Conservation (phyloP, 2,113 vertebrate species). For the Catagonus wagneri region DNA sequence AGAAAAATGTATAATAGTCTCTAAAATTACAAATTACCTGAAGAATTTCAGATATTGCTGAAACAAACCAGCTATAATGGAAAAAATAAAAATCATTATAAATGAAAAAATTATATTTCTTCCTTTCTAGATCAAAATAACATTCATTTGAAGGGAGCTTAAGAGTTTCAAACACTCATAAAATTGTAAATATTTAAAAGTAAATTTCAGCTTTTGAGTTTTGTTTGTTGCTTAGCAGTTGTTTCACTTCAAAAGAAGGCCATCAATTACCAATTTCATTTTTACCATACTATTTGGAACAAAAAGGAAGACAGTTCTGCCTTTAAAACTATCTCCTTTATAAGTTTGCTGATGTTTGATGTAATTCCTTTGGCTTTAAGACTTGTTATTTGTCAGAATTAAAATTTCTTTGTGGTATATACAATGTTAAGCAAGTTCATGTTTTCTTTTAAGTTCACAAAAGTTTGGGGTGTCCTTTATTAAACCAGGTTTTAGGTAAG, state of each 20-base stretch:
- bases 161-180: neutral
- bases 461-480: neutral
- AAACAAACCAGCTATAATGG: too few relatives aligned
- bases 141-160: conserved; percentile 22
- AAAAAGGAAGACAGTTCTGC: neutral
- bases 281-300: neutral
- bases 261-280: neutral
- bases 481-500: neutral
- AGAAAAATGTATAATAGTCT: neutral
- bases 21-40: neutral
- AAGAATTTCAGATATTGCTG: neutral
- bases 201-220: neutral
- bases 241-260: neutral
- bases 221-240: neutral
- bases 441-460: neutral
- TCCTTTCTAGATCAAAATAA: neutral
- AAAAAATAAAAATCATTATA: too few relatives aligned
- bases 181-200: neutral
- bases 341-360: neutral
- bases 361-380: neutral
- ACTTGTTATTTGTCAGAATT: neutral
- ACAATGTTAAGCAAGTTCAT: neutral
- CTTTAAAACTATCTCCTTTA: neutral
- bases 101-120: neutral
- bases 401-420: neutral